A percentile compares a stretch with the other conserved stretches of the same genome.
Conservation (phyloP, 2,113 vertebrate genomes). For the Corydoras sp. region DNA sequence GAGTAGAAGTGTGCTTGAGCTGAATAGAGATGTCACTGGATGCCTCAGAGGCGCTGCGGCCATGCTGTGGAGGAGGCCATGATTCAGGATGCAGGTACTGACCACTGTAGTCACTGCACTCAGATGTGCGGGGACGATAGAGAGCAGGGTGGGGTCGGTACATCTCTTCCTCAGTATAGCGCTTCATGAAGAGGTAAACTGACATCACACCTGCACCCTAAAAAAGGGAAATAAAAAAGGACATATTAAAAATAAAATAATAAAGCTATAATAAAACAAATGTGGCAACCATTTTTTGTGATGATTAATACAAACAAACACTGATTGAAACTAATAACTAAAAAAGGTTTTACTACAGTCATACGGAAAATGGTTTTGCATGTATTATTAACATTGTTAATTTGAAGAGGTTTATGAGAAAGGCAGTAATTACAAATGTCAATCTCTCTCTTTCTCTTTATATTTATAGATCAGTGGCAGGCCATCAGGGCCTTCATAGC, state of each 20-base stretch:
- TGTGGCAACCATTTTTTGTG: not conserved
- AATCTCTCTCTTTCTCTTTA: too few relatives aligned
- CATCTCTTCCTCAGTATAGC: slow-evolving; percentile 84
- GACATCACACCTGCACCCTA: slow-evolving; percentile 90
- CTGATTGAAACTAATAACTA: too few relatives aligned
- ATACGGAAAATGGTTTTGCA: too few relatives aligned
- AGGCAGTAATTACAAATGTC: too few relatives aligned
- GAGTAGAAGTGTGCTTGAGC: slow-evolving; percentile 74
- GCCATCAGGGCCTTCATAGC: too few relatives aligned
- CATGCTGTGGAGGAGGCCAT: slow-evolving; percentile 71
- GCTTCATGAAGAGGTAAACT: slow-evolving; percentile 89
- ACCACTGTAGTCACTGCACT: slow-evolving; percentile 87
- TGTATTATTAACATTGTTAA: too few relatives aligned
- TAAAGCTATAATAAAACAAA: too few relatives aligned
- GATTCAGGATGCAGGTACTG: slow-evolving; percentile 85
- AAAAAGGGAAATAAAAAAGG: not conserved
- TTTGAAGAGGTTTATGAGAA: too few relatives aligned
- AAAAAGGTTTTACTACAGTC: too few relatives aligned
- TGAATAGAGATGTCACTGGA: slow-evolving; percentile 88
- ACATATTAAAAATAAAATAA: too few relatives aligned
- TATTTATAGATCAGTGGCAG: too few relatives aligned
- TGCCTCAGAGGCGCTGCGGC: slow-evolving; percentile 78
- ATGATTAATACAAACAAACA: too few relatives aligned
- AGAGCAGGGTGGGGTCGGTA: slow-evolving; percentile 82
- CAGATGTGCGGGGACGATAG: slow-evolving; percentile 84